phyloP scores from a whole-genome alignment of 1,140 invertebrate genomes.

The Tetramorium simillimum region DNA sequence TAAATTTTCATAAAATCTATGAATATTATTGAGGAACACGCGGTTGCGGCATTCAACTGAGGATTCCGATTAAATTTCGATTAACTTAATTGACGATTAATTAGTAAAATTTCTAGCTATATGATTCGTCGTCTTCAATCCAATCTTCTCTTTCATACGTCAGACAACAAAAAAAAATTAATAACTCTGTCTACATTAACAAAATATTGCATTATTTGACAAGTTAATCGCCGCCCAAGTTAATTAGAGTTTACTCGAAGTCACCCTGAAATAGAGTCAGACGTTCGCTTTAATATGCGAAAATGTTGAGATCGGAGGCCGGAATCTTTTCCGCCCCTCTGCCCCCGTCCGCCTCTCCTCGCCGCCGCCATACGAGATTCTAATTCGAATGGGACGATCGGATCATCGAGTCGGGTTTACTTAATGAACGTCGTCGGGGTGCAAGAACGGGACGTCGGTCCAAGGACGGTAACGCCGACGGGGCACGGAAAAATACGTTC shows the following conservation, averaged over 20 bases:
- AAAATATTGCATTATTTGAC: neutral
- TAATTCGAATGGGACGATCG: neutral
- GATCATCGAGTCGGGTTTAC: neutral
- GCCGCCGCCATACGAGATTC: neutral
- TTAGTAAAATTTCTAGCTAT: neutral
- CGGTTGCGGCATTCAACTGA: neutral
- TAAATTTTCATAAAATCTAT: neutral
- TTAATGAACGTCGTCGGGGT: constrained; percentile 8
- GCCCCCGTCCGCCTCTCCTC: neutral
- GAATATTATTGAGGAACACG: neutral
- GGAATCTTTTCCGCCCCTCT: neutral
- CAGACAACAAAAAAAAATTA: neutral
- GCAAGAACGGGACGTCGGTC: neutral
- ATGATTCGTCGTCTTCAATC: neutral
- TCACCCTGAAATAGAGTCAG: neutral
- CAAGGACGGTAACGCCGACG: constrained; percentile 25
- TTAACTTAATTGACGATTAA: constrained; percentile 4
- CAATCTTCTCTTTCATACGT: neutral
- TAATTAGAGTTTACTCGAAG: neutral
- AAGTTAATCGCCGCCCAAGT: neutral
- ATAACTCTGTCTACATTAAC: neutral
- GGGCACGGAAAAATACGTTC: constrained; percentile 30
- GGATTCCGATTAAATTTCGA: neutral
- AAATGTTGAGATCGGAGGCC: neutral
- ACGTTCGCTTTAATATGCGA: neutral